Conservation (phyloP, 2,888 invertebrate genomes). For the Leptinotarsa tumamoca region DNA sequence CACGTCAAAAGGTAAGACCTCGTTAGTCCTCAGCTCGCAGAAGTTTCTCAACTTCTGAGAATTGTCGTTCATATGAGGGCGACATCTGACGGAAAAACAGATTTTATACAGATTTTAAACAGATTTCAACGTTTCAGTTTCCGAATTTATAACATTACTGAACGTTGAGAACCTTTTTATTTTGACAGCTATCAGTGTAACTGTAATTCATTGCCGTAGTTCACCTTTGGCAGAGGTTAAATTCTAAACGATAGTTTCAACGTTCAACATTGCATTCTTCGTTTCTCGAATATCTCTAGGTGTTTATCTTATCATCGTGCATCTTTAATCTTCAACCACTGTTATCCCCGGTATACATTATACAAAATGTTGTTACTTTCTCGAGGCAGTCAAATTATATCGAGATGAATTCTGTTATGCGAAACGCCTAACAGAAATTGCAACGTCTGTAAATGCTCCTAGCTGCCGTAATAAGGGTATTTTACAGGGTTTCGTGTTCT, state of each 20-base stretch:
- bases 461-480: conserved; percentile 24
- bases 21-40: no score
- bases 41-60: no score
- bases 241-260: not conserved
- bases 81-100: no score
- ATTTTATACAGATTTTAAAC: no score
- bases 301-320: conserved; percentile 25
- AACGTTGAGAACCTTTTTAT: not conserved
- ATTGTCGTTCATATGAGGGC: no score
- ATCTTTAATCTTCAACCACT: conserved; percentile 30
- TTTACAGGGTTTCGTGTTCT: conserved; percentile 18
- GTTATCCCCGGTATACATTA: conserved; percentile 41
- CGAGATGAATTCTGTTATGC: conserved; percentile 41
- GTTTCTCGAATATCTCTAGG: conserved; percentile 18
- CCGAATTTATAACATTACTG: no score
- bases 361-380: conserved; percentile 38
- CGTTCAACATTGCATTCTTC: not conserved
- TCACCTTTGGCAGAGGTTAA: not conserved
- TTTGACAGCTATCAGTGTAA: not conserved
- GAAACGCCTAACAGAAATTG: conserved; percentile 38
- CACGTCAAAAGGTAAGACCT: no score
- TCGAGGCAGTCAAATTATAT: conserved; percentile 43
- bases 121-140: no score
- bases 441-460: conserved; percentile 28
- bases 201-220: not conserved